phyloP scores from a whole-genome alignment of 2,113 vertebrate species.

The Ptilorrhoa leucosticta region DNA sequence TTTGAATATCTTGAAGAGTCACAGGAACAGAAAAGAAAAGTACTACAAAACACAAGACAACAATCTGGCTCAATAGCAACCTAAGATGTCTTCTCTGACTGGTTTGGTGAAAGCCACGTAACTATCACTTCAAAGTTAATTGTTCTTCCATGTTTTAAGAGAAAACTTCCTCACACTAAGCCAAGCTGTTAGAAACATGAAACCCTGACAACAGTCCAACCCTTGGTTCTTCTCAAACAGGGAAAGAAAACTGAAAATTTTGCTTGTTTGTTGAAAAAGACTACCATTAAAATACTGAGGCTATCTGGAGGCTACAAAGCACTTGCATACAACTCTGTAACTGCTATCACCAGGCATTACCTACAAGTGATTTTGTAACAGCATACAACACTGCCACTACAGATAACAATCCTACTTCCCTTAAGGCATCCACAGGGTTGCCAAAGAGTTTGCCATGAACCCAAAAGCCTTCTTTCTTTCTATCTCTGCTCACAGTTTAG shows the following conservation, averaged over 20 bases:
- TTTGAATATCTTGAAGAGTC: background rate
- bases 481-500: background rate
- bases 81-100: background rate
- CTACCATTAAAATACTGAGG: background rate
- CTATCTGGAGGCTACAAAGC: background rate
- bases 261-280: background rate
- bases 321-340: background rate
- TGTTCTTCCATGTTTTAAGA: background rate
- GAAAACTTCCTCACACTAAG: background rate
- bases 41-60: background rate
- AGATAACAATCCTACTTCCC: conserved; percentile 13
- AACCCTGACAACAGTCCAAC: background rate
- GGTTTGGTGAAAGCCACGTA: background rate
- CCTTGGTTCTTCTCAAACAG: background rate
- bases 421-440: background rate
- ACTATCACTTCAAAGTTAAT: background rate
- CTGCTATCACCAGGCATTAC: background rate
- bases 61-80: background rate
- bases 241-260: background rate
- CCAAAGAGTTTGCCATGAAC: background rate
- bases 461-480: background rate
- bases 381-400: background rate
- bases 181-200: background rate
- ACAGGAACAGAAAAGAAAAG: background rate
- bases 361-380: background rate